Conservation (phyloP, 2,888 invertebrate species). For the Lycaena phlaeas region DNA sequence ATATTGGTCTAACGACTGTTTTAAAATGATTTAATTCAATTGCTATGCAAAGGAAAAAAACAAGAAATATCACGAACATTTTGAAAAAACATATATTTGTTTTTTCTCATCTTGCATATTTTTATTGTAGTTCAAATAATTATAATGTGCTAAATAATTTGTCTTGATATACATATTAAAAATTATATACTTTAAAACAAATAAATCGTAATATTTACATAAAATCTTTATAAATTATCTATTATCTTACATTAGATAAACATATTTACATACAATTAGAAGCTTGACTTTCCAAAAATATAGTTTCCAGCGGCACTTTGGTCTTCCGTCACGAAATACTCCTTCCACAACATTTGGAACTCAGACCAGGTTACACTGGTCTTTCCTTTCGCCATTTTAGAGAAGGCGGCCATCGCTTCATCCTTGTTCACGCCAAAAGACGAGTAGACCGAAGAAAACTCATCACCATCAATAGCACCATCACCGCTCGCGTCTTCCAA, state of each 20-base stretch:
- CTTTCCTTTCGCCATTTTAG: conserved; percentile 84
- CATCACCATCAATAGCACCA: conserved; percentile 81
- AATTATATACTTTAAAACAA: no score
- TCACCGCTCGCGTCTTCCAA: conserved; percentile 90
- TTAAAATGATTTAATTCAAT: no score
- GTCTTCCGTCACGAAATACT: conserved; percentile 88
- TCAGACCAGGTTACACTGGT: conserved; percentile 81
- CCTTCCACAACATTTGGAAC: conserved; percentile 86
- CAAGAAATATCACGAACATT: no score
- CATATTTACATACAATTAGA: conserved; percentile 52
- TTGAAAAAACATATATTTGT: no score
- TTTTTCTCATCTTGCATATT: no score
- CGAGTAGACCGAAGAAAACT: conserved; percentile 86
- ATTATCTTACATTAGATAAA: not conserved
- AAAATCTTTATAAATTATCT: no score
- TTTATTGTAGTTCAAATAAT: no score
- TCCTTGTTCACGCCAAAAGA: conserved; percentile 82
- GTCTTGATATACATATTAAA: no score
- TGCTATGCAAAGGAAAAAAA: no score
- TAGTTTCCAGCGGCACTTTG: conserved; percentile 85
- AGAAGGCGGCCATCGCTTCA: conserved; percentile 84
- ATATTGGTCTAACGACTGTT: no score
- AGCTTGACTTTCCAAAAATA: conserved; percentile 86
- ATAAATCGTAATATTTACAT: no score
- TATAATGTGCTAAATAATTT: no score